Base-by-base conservation (phyloP, 2,113 vertebrate species). In the Pachypanchax playfairii region DNA sequence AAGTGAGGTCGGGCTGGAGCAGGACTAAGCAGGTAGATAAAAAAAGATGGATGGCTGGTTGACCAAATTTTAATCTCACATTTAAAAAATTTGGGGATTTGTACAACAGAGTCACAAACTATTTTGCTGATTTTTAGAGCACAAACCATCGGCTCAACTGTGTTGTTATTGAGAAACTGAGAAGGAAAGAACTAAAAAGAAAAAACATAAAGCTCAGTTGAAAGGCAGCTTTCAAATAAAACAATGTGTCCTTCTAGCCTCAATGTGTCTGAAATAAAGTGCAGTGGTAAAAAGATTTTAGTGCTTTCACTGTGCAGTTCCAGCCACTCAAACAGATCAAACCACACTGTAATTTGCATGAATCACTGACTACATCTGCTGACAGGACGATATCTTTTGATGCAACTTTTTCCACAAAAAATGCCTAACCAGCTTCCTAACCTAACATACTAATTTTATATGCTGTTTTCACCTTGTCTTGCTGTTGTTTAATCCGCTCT, bases 231-330 rank as follows among this genome's bases (percentile, higher is more conserved):
- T 64, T 75, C 46, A 70, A 63, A 80, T 63, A 54, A 56, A 79
- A 73, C 7, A 0, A 65, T 24, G 51, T 65, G 55, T 55, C 49
- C 56, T 25, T 42, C 44, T 67, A 75, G 54, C 64, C 77, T 75
- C 66, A 77, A 67, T 79, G 56, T 53, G 64, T 77, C 75, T 73
- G 59, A 70, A 82, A 71, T 33, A 29, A 69, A 70, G 73, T 75
- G 75, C 71, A 51, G 55, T 70, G 15, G 69, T 24, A 26, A 20
- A 58, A 65, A 46, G 38, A 9, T 56, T 29, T 48, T 42, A 47
- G 24, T 8, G 12, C 49, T 65, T 50, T 63, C 48, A 35, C 65
- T 12, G 56, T n/a, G 52, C 56, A 65, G 60, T 72, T 33, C 50
- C 42, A 59, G 60, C 28, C 22, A 59, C 58, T 75, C 50, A 59